These are phyloP conservation scores for Oreochromis spilurus DNA, from an alignment of 2,113 vertebrate genomes.

Conservation along the genomic window DNA sequence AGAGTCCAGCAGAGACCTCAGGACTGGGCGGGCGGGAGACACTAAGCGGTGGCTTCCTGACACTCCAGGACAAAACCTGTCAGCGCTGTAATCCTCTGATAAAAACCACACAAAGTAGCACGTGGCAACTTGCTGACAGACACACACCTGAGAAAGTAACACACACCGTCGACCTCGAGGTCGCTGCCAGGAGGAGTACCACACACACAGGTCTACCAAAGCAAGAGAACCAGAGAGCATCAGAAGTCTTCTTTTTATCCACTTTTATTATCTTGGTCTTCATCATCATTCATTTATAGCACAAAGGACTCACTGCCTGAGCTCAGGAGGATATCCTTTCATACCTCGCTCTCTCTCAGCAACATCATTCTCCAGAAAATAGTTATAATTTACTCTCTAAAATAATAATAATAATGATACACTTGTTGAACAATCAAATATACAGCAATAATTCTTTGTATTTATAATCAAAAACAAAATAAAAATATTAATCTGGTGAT, in stretches of 20 bases:
- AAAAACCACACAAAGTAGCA: constrained; percentile 17
- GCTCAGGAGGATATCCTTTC: not conserved
- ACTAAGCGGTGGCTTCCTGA: not conserved
- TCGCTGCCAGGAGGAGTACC: constrained; percentile 8
- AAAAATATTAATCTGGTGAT: constrained; percentile 17
- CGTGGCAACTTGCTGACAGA: constrained; percentile 4
- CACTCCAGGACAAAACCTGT: constrained; percentile 46
- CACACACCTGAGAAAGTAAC: constrained; percentile 53
- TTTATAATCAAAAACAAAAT: not conserved
- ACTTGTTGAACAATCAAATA: constrained; percentile 39
- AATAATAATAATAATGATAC: constrained; percentile 51
- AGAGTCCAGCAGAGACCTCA: constrained; percentile 17
- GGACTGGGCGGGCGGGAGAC: not conserved
- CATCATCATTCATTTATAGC: constrained; percentile 31
- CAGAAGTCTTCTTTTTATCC: not conserved
- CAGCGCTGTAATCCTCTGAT: constrained; percentile 13
- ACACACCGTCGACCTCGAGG: constrained; percentile 23
- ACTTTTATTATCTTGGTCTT: constrained; percentile 30
- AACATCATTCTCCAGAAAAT: constrained; percentile 49
- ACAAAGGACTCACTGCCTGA: not conserved
- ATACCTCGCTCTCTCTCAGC: not conserved
- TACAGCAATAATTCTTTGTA: constrained; percentile 41
- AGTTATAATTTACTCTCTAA: constrained; percentile 65
- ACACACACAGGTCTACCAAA: not conserved
- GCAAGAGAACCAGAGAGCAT: not conserved